Base-by-base conservation (phyloP, 2,888 invertebrate species). In the Calameuta filiformis region DNA sequence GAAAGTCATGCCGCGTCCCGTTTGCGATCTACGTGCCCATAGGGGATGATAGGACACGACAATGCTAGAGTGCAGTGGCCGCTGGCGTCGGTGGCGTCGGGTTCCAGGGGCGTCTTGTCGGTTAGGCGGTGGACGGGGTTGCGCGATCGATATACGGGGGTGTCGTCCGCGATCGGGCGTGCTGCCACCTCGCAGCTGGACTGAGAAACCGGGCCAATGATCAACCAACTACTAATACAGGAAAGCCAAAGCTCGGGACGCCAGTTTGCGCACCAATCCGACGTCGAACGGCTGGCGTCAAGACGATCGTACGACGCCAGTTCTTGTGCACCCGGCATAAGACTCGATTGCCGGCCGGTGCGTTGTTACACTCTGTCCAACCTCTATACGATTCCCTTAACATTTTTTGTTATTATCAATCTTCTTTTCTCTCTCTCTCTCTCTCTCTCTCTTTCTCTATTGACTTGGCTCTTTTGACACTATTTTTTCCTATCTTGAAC, bases 81-180 rank as follows among this genome's bases (percentile, higher is more conserved):
- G 73, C 91, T 88, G 86, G 83, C 85, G 85, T 85, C 82, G 84
- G 82, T 77, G 74, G 79, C 77, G 75, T 77, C 69, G 77, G 81
- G 82, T 85, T 83, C 80, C 81, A 80, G 83, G 81, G 81, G 80
- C 79, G 69, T 71, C 71, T 31, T 33, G 23, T 23, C 23, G 23
- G 40, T 23, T 78, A 76, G 78, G 77, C 81, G 84, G 83, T 77
- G 81, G 78, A 76, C 74, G 73, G 75, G 73, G 78, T 76, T 79
- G 77, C 79, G 80, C 77, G 90, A 90, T 90, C 90, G 91, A 90
- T 90, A 90, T 89, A 87, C 84, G 88, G 87, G 87, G 88, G 89
- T 86, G 86, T 87, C 86, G 86, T 86, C 84, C 81, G 80, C 81
- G 73, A 73, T 83, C 81, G 79, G 84, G 78, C 84, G 80, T 85